Conservation (phyloP, 1,140 invertebrate genomes). For the Procambarus clarkii region DNA sequence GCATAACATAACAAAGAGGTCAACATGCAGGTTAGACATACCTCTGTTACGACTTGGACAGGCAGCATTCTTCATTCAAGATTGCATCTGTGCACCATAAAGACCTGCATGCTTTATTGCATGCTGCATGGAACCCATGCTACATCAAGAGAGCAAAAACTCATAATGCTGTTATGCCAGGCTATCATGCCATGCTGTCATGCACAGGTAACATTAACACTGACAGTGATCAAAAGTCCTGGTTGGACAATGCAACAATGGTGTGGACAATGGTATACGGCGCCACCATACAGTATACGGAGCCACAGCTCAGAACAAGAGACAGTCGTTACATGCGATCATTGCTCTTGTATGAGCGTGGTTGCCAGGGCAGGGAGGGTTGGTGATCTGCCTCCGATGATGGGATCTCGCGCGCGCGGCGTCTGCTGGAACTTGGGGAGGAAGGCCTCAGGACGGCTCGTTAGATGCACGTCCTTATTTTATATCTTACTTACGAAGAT, state of each 20-base stretch:
- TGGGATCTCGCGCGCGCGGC: conserved; percentile 16
- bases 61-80: conserved; percentile 13
- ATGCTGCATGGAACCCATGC: conserved; percentile 44
- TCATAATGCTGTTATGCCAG: conserved; percentile 50
- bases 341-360: conserved; percentile 52
- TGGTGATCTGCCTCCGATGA: conserved; percentile 52
- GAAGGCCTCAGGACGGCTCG: conserved; percentile 51
- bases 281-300: conserved; percentile 69
- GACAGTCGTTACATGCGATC: conserved; percentile 53
- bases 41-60: conserved; percentile 21
- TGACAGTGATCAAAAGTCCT: conserved; percentile 33
- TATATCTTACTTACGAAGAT: conserved; percentile 30
- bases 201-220: conserved; percentile 23
- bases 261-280: conserved; percentile 64
- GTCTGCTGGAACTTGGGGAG: conserved; percentile 40
- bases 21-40: conserved; percentile 4
- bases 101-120: conserved; percentile 3
- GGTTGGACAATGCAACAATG: conserved; percentile 43
- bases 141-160: conserved; percentile 30
- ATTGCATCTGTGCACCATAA: conserved; percentile 26
- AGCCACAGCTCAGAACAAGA: conserved; percentile 67
- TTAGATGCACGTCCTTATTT: conserved; percentile 40
- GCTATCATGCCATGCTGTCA: conserved; percentile 53
- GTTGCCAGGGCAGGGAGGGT: conserved; percentile 62
- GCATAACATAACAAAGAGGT: not conserved